phyloP scores from a whole-genome alignment of 2,113 vertebrate species.

The Chauna torquata region DNA sequence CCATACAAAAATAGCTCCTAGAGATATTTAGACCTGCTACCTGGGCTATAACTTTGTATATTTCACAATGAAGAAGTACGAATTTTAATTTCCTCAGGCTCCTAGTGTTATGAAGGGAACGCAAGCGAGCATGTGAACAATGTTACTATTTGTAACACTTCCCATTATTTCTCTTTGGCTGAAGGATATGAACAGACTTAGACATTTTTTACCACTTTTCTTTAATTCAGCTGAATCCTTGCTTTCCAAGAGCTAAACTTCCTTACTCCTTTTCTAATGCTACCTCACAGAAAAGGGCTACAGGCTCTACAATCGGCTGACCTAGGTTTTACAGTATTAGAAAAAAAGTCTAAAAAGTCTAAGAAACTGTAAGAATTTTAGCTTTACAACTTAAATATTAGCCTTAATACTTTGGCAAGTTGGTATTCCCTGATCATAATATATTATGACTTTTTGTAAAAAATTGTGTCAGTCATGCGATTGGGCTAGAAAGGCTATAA shows the following conservation, averaged over 20 bases:
- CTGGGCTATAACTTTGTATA: not conserved
- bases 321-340: not conserved
- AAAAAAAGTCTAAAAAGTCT: no score
- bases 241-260: not conserved
- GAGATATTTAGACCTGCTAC: not conserved
- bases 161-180: constrained; percentile 6
- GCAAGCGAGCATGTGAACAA: not conserved
- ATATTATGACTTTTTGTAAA: not conserved
- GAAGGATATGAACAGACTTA: not conserved
- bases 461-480: not conserved
- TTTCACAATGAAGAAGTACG: not conserved
- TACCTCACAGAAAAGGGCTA: not conserved
- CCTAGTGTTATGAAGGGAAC: not conserved
- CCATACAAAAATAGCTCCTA: not conserved
- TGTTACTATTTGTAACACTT: constrained; percentile 16
- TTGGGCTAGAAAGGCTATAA: not conserved
- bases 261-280: not conserved
- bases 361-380: not conserved
- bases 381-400: not conserved
- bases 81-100: constrained; percentile 16
- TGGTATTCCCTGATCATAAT: not conserved
- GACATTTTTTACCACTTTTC: not conserved
- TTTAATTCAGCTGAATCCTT: constrained; percentile 2
- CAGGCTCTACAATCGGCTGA: not conserved
- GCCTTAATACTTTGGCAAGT: not conserved